Conservation (phyloP, 2,888 invertebrate genomes). For the Crematogaster levior region DNA sequence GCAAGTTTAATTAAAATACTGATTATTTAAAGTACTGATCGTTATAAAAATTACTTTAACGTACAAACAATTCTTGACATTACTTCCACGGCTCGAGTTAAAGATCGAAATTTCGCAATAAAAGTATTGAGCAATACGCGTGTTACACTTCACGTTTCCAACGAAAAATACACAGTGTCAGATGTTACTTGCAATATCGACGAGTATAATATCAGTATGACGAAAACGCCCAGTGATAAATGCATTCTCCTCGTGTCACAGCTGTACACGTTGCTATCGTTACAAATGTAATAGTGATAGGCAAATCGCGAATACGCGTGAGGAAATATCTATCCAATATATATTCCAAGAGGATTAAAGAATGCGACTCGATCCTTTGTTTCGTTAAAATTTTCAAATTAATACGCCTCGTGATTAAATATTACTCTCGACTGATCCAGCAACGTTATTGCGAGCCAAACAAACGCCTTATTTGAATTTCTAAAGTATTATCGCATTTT, state of each 20-base stretch:
- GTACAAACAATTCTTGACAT: background rate
- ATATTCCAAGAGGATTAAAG: background rate
- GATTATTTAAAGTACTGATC: background rate
- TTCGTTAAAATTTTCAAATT: conserved; percentile 17
- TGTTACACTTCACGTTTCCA: background rate
- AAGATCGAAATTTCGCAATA: background rate
- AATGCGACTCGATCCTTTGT: background rate
- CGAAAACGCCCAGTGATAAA: background rate
- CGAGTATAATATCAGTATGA: background rate
- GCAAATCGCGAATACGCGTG: background rate
- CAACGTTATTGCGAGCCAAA: background rate
- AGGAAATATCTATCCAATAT: background rate
- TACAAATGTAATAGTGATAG: background rate
- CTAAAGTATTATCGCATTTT: background rate
- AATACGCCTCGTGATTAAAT: conserved; percentile 1
- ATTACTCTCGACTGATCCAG: background rate
- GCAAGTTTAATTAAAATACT: background rate
- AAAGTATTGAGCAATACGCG: background rate
- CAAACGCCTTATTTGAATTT: background rate
- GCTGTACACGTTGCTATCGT: background rate
- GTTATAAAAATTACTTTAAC: background rate
- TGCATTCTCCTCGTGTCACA: background rate
- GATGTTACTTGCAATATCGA: conserved; percentile 17
- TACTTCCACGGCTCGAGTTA: background rate
- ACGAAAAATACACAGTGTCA: background rate